Conservation (phyloP, 1,140 invertebrate species). For the Medauroidea extradentata region DNA sequence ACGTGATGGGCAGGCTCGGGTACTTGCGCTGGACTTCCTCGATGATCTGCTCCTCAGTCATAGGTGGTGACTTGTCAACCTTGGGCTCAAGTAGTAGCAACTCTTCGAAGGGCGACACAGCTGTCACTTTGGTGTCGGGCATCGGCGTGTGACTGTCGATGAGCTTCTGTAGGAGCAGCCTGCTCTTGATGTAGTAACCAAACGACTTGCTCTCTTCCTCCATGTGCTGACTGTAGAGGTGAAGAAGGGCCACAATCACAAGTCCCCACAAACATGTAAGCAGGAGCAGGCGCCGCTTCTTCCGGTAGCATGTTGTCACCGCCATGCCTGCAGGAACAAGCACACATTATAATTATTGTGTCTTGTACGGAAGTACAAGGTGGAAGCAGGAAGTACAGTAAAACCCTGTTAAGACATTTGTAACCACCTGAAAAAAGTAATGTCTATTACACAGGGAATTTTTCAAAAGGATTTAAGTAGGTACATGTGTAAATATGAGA, state of each 20-base stretch:
- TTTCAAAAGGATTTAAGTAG: too few relatives aligned
- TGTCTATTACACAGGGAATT: too few relatives aligned
- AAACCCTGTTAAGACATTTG: too few relatives aligned
- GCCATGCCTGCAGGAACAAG: too few relatives aligned
- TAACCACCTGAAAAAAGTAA: too few relatives aligned
- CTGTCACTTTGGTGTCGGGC: neutral
- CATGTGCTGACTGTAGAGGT: conserved; percentile 1
- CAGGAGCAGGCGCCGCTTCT: neutral
- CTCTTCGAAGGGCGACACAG: neutral
- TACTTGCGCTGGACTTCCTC: conserved; percentile 68
- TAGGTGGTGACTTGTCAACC: conserved; percentile 59
- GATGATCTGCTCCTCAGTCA: conserved; percentile 71
- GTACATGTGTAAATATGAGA: too few relatives aligned
- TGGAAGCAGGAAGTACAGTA: too few relatives aligned
- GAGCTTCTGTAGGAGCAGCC: conserved; percentile 10
- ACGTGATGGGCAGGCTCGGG: conserved; percentile 76
- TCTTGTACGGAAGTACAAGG: too few relatives aligned
- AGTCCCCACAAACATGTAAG: conserved; percentile 1
- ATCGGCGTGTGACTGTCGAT: conserved; percentile 5
- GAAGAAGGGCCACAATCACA: conserved; percentile 2
- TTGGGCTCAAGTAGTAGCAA: conserved; percentile 47
- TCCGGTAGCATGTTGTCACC: too few relatives aligned
- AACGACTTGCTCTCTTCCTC: neutral
- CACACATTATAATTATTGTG: too few relatives aligned
- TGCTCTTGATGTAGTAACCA: neutral